phyloP scores from a whole-genome alignment of 2,888 invertebrate genomes.

The Oligia fasciuncula region DNA sequence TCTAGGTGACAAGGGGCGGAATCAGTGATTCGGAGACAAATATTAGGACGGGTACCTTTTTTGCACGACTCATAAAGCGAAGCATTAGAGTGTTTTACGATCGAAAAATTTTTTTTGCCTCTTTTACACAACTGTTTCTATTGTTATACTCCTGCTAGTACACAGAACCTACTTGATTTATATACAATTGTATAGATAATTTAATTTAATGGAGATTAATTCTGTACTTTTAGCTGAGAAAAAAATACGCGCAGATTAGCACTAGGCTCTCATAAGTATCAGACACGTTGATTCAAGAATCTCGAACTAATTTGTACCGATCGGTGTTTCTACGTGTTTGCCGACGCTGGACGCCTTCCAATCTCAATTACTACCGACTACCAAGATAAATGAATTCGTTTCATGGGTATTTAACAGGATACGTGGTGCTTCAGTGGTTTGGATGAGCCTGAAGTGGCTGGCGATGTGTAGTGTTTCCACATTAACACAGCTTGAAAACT shows the following conservation, averaged over 20 bases:
- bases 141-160: too few species aligned
- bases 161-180: too few species aligned
- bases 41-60: not conserved
- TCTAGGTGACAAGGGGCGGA: not conserved
- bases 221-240: not conserved
- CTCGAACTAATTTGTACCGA: conserved; percentile 48
- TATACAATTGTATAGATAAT: too few species aligned
- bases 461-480: not conserved
- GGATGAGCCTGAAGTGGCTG: not conserved
- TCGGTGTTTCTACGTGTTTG: conserved; percentile 37
- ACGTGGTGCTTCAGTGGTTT: conserved; percentile 10
- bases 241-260: not conserved
- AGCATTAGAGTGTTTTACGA: too few species aligned
- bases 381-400: conserved; percentile 36
- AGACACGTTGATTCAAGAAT: conserved; percentile 22
- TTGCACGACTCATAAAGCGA: not conserved
- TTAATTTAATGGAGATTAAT: too few species aligned
- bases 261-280: conserved; percentile 29
- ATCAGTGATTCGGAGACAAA: not conserved
- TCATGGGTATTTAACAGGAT: conserved; percentile 25
- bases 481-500: not conserved
- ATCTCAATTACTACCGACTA: conserved; percentile 45
- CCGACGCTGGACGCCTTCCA: conserved; percentile 50
- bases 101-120: too few species aligned
- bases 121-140: too few species aligned